phyloP scores from a whole-genome alignment of 2,888 invertebrate genomes.

The Yponomeuta sedellus region DNA sequence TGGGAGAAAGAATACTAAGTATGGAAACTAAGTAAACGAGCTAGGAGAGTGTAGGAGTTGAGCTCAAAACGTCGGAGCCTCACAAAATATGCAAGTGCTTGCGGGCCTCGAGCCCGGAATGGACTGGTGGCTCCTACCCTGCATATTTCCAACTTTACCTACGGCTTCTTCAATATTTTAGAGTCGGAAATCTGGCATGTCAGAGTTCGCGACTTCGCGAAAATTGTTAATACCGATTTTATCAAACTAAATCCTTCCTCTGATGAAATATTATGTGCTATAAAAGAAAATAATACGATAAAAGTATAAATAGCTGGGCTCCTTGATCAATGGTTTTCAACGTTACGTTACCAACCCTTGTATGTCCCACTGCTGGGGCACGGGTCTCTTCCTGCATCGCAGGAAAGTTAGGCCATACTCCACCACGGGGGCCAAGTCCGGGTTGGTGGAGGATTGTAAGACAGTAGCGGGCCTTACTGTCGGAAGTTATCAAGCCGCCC shows the following conservation, averaged over 20 bases:
- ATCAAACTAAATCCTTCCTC: slow-evolving; percentile 4
- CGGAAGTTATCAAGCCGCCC: too few relatives aligned
- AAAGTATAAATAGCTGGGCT: too few relatives aligned
- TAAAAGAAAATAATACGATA: too few relatives aligned
- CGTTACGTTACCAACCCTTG: too few relatives aligned
- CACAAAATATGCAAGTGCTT: slow-evolving; percentile 56
- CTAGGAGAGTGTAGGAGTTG: slow-evolving; percentile 3
- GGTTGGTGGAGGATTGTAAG: too few relatives aligned
- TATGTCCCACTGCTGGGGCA: too few relatives aligned
- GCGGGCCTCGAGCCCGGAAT: slow-evolving; percentile 39
- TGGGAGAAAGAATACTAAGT: slow-evolving; percentile 15
- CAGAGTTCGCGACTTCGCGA: not conserved
- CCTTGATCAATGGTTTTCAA: too few relatives aligned
- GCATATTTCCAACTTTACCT: slow-evolving; percentile 63
- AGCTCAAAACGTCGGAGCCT: slow-evolving; percentile 24
- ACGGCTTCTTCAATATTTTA: slow-evolving; percentile 67
- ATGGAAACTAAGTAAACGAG: slow-evolving; percentile 14
- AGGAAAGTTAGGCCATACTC: too few relatives aligned
- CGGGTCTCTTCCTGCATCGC: too few relatives aligned
- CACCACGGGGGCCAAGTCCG: too few relatives aligned
- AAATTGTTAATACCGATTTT: slow-evolving; percentile 2
- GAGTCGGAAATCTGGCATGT: slow-evolving; percentile 42
- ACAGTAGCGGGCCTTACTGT: too few relatives aligned
- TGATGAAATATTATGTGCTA: too few relatives aligned
- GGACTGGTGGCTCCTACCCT: slow-evolving; percentile 37